Evolutionary conservation across 1,140 invertebrate species (phyloP), one percentile per base, ranked within the genome.

Genomic region (Drosophila eugracilis): DNA sequence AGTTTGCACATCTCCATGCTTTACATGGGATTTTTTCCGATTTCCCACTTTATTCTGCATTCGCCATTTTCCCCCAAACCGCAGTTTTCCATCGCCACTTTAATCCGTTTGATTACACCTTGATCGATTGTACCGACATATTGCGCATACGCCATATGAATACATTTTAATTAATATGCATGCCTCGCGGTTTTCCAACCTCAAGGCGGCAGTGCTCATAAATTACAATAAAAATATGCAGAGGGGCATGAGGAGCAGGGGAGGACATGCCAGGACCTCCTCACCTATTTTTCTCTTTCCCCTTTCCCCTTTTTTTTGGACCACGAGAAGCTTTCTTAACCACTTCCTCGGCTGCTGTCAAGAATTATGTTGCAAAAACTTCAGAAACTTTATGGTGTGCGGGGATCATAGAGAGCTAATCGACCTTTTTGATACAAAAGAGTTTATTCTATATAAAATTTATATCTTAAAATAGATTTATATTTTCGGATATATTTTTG

Each of bases 101-200:
- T 15, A 21, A 19, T 15, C 19, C 26, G 6, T 24, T 45, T 26
- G 22, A 45, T 26, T 15, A 10, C 22, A 45, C 1, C 4, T 22
- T 21, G 10, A 15, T 32, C 42, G 6, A 21, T 7, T 12, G 21
- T 14, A 26, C n/a, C 22, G 42, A 26, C 42, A 45, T 10, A 26
- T 15, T 24, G 42, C 42, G 42, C 10, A 15, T 26, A 26, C n/a
- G 21, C 22, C 42, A 15, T 4, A 22, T 45, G 7, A 9, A 14
- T 26, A 28, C 5, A 30, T 12, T 21, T 55, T 48, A 48, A 49
- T 48, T 48, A 49, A 48, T 48, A 42, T 42, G 15, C 36, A 21
- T 30, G 39, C 39, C 24, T 30, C 19, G 24, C 24, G 5, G 41
- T 15, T 49, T 55, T 49, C 2, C 0, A 9, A 7, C 42, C n/a